Percentiles rank a stretch among this genome's conserved stretches.
These are phyloP conservation scores for Pteromalus puparum DNA, from an alignment of 1,140 invertebrate species.

Conservation along the genomic window DNA sequence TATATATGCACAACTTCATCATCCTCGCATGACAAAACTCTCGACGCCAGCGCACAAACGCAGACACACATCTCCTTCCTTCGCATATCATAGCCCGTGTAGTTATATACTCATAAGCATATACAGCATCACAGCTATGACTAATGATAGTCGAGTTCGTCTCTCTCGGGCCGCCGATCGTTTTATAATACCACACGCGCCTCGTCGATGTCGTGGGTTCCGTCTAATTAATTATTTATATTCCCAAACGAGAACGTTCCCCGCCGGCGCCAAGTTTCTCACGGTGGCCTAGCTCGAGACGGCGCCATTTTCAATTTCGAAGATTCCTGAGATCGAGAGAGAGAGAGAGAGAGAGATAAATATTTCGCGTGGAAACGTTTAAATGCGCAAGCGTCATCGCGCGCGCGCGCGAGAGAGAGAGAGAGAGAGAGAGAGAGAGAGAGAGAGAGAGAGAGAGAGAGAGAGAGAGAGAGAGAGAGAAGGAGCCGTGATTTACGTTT, in stretches of 20 bases:
- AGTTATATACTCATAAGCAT: not conserved
- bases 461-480: no score
- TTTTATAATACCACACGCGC: conserved; percentile 32
- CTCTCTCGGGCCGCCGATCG: not conserved
- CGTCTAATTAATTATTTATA: conserved; percentile 54
- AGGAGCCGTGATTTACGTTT: not conserved
- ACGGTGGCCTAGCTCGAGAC: conserved; percentile 31
- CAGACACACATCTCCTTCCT: not conserved
- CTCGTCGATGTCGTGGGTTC: conserved; percentile 40
- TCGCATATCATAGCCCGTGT: not conserved
- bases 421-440: no score
- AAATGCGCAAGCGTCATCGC: not conserved
- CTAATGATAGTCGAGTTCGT: conserved; percentile 40
- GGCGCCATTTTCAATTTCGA: conserved; percentile 7
- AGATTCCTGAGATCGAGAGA: not conserved
- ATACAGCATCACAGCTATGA: conserved; percentile 27
- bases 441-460: no score
- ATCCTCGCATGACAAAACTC: not conserved
- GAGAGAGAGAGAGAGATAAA: not conserved
- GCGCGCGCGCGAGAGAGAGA: no score
- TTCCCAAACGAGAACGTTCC: conserved; percentile 5
- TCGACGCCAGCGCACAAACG: not conserved
- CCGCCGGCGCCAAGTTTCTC: conserved; percentile 46
- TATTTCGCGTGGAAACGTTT: not conserved
- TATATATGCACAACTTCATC: not conserved